phyloP scores from a whole-genome alignment of 2,797 vertebrate species.

The Peromyscus melanophrys region DNA sequence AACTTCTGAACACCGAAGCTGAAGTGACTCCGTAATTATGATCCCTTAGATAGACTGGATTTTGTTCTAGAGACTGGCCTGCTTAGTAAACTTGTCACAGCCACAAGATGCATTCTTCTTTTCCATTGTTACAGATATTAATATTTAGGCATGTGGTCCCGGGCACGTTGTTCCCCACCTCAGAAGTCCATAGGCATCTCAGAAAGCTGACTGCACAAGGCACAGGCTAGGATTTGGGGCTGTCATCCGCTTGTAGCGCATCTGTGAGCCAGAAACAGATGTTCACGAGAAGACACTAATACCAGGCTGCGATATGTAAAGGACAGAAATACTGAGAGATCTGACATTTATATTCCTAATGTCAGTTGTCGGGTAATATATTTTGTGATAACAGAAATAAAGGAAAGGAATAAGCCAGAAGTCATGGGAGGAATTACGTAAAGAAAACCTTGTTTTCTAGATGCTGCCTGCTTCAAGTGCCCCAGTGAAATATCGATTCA shows the following conservation, averaged over 20 bases:
- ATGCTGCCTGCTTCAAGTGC: slow-evolving; percentile 34
- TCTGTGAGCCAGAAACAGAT: not conserved
- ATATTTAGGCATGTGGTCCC: slow-evolving; percentile 31
- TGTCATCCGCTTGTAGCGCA: slow-evolving; percentile 21
- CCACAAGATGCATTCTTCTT: not conserved
- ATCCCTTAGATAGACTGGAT: not conserved
- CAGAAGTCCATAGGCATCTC: not conserved
- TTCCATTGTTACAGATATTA: slow-evolving; percentile 29
- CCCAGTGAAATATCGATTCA: slow-evolving; percentile 60
- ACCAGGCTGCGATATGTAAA: not conserved
- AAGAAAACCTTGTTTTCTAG: slow-evolving; percentile 58
- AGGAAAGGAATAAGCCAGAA: slow-evolving; percentile 55
- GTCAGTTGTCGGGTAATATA: slow-evolving; percentile 53
- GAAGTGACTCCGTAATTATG: not conserved
- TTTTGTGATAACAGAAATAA: slow-evolving; percentile 56
- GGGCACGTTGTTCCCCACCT: not conserved
- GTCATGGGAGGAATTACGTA: slow-evolving; percentile 31
- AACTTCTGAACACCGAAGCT: not conserved
- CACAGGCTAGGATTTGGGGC: not conserved
- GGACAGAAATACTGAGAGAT: slow-evolving; percentile 33
- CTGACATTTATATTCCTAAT: slow-evolving; percentile 26
- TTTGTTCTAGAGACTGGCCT: slow-evolving; percentile 28
- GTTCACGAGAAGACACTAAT: not conserved
- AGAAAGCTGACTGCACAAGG: slow-evolving; percentile 41
- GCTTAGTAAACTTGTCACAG: not conserved